These are phyloP conservation scores for Sebastes trivittatus DNA, from an alignment of 2,797 vertebrate species.

Conservation along the genomic window DNA sequence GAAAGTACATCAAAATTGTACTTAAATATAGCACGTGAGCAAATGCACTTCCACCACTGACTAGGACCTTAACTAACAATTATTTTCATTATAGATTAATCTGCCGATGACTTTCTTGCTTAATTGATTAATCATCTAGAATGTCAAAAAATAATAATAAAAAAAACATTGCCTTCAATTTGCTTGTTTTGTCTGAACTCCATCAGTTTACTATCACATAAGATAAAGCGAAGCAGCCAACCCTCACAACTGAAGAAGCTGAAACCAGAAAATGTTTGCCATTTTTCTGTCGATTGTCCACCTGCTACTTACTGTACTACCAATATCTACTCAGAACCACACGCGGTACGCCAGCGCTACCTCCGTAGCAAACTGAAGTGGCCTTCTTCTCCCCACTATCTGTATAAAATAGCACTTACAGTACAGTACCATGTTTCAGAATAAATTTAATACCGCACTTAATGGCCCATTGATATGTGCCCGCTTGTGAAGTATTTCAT, in stretches of 20 bases:
- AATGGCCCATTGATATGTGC: slow-evolving; percentile 74
- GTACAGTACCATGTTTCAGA: slow-evolving; percentile 46
- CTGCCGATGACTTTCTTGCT: not conserved
- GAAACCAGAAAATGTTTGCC: not conserved
- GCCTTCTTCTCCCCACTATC: slow-evolving; percentile 23
- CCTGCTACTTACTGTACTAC: not conserved
- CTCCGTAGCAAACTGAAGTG: slow-evolving; percentile 22
- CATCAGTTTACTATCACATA: not conserved
- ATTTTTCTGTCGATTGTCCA: not conserved
- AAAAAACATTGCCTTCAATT: not conserved
- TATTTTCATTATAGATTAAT: not conserved
- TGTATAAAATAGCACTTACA: slow-evolving; percentile 54
- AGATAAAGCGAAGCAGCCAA: not conserved
- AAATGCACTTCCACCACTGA: too few relatives aligned
- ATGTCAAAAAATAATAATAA: not conserved
- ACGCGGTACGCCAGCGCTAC: not conserved
- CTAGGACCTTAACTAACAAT: not conserved
- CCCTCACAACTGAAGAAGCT: not conserved
- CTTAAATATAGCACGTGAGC: too few relatives aligned
- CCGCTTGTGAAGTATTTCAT: slow-evolving; percentile 69
- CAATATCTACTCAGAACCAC: not conserved
- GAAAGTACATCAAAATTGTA: too few relatives aligned
- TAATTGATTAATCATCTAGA: not conserved
- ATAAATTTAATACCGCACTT: slow-evolving; percentile 70
- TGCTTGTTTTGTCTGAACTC: not conserved